Conservation (phyloP, 2,797 vertebrate genomes). For the Amazona ochrocephala region DNA sequence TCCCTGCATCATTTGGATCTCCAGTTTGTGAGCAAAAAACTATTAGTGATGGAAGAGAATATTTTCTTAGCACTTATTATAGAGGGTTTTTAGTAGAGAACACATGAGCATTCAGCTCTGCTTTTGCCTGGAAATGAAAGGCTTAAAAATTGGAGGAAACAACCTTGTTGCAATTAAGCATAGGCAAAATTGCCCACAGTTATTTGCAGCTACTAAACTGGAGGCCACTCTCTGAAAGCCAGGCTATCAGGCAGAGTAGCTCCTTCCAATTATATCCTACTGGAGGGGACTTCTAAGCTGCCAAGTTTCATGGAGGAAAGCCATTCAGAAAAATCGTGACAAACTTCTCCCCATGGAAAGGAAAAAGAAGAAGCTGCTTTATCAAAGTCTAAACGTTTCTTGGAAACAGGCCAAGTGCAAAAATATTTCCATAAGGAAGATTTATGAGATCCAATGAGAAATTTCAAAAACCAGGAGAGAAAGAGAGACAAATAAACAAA, state of each 20-base stretch:
- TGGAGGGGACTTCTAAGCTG: constrained; percentile 40
- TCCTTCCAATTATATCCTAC: constrained; percentile 58
- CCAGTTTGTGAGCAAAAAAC: background rate
- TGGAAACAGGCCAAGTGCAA: constrained; percentile 15
- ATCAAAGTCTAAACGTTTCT: constrained; percentile 6
- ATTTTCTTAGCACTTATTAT: background rate
- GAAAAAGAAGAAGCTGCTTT: background rate
- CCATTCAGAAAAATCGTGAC: background rate
- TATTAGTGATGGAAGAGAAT: background rate
- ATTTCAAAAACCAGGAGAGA: constrained; percentile 10
- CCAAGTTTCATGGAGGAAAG: constrained; percentile 42
- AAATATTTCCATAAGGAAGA: constrained; percentile 44
- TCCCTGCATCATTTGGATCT: background rate
- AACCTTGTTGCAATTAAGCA: constrained; percentile 35
- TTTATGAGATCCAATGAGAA: constrained; percentile 33
- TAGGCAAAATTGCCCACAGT: constrained; percentile 13
- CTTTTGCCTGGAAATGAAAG: constrained; percentile 1
- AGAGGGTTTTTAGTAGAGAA: background rate
- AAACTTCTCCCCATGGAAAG: constrained; percentile 4
- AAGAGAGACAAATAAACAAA: constrained; percentile 20
- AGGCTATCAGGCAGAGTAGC: constrained; percentile 33
- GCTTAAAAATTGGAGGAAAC: constrained; percentile 33
- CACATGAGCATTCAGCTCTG: background rate
- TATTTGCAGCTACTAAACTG: constrained; percentile 54
- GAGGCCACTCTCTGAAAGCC: constrained; percentile 39